Base-by-base conservation (phyloP, 2,113 vertebrate species). In the Muscicapa adusta region DNA sequence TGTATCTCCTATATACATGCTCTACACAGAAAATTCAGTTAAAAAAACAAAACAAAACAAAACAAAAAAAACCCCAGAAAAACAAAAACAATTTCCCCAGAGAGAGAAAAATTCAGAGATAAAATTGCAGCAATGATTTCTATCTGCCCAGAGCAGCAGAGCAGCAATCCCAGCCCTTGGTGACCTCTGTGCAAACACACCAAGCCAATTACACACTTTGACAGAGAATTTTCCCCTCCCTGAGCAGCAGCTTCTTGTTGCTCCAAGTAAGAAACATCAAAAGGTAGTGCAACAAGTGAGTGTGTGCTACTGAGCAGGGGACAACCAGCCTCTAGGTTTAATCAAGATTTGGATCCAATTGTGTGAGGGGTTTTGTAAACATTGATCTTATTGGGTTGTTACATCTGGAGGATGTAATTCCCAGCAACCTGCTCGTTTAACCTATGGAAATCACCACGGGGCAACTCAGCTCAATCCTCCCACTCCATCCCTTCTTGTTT, bases 121-220 rank as follows among this genome's bases (percentile, higher is more conserved):
- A 88, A 96, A 90, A 93, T 22, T 72, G 20, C 50, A 90, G 66
- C 71, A 70, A 24, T 73, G 79, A 94, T 95, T 94, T 93, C 22
- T 85, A 79, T 85, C 62, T 79, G 42, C 81, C 74, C 34, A 11
- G 62, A 82, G 92, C 81, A 96, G 84, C 22, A 9, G 70, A 85
- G 81, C 82, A 95, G 90, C 82, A 93, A 83, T 54, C 58, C n/a
- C 78, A 93, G 82, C 78, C 94, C 62, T 85, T 2, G 7, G 75
- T 93, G 95, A 95, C 92, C 93, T 72, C 74, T 76, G 28, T 40
- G 77, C 58, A 76, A 93, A 70, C 29, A 54, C 4, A 85, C n/a
- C 58, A 36, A 93, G 81, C 58, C 93, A 96, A 94, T 91, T 93
- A 82, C 85, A 60, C 36, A 6, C 62, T 4, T 48, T 65, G 88